Conservation (phyloP, 1,140 invertebrate genomes). For the Physella acuta region DNA sequence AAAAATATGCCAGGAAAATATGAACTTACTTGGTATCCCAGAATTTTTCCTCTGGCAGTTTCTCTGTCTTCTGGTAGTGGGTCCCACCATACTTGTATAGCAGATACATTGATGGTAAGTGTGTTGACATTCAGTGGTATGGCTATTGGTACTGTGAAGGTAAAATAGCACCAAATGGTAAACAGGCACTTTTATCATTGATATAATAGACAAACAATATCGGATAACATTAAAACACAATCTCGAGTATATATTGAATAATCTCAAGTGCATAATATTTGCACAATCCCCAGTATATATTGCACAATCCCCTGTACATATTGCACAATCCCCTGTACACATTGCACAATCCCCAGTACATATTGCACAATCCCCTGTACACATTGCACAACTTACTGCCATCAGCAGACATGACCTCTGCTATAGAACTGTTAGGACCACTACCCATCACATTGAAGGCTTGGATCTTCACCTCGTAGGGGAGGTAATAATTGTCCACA, state of each 20-base stretch:
- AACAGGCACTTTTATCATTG: neutral
- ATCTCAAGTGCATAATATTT: too few species aligned
- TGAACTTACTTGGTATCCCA: conserved; percentile 78
- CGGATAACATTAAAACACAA: neutral
- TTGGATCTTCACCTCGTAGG: conserved; percentile 87
- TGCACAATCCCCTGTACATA: too few species aligned
- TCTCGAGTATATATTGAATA: neutral
- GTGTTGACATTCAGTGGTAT: conserved; percentile 72
- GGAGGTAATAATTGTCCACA: conserved; percentile 78
- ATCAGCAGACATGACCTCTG: conserved; percentile 85
- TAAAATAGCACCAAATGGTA: neutral
- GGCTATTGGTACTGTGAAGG: conserved; percentile 18
- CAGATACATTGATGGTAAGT: conserved; percentile 82
- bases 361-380: too few species aligned
- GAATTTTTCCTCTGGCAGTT: conserved; percentile 82
- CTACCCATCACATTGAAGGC: conserved; percentile 76
- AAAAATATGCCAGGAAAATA: too few species aligned
- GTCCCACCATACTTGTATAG: conserved; percentile 87
- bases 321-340: too few species aligned
- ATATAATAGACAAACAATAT: neutral
- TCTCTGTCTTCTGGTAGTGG: conserved; percentile 83
- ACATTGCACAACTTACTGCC: conserved; percentile 69
- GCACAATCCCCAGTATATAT: too few species aligned
- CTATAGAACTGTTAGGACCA: conserved; percentile 79
- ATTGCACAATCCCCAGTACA: too few species aligned